Percentiles rank a stretch among this genome's conserved stretches.
Evolutionary conservation across 2,113 vertebrate species (phyloP).

Genomic region (Monopterus albus): DNA sequence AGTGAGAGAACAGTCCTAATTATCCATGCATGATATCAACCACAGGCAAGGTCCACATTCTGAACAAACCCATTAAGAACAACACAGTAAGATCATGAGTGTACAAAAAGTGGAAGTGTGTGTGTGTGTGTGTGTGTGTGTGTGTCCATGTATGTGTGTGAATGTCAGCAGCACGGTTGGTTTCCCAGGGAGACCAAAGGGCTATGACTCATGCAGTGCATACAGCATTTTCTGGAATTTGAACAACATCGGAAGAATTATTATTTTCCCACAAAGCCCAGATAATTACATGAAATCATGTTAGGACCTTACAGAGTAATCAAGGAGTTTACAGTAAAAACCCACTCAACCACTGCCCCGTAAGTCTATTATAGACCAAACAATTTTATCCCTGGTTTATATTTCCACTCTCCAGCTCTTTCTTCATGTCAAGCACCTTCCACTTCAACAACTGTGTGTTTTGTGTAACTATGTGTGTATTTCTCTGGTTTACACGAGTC

Average conservation of each 20-base stretch:
- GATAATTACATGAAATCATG: slow-evolving; percentile 74
- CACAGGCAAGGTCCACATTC: slow-evolving; percentile 78
- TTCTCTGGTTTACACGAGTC: slow-evolving; percentile 81
- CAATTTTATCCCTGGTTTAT: slow-evolving; percentile 69
- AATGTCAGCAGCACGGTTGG: slow-evolving; percentile 64
- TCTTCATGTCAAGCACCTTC: slow-evolving; percentile 36
- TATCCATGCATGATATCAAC: slow-evolving; percentile 81
- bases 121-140: slow-evolving; percentile 25
- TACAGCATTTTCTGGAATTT: slow-evolving; percentile 74
- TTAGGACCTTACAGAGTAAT: slow-evolving; percentile 65
- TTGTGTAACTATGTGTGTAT: slow-evolving; percentile 22
- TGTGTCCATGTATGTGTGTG: slow-evolving; percentile 35
- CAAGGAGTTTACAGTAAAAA: slow-evolving; percentile 61
- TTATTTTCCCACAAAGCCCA: slow-evolving; percentile 71
- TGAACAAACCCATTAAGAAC: slow-evolving; percentile 78
- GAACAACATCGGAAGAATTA: slow-evolving; percentile 74
- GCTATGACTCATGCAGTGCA: slow-evolving; percentile 77
- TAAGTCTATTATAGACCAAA: slow-evolving; percentile 75
- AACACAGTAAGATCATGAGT: slow-evolving; percentile 76
- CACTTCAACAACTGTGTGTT: slow-evolving; percentile 29
- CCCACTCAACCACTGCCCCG: slow-evolving; percentile 61
- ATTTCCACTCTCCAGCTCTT: slow-evolving; percentile 56
- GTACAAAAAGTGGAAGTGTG: slow-evolving; percentile 69
- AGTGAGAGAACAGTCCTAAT: slow-evolving; percentile 82
- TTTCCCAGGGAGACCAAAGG: slow-evolving; percentile 74